Conservation (phyloP, 2,797 vertebrate species). For the Tapirus indicus region DNA sequence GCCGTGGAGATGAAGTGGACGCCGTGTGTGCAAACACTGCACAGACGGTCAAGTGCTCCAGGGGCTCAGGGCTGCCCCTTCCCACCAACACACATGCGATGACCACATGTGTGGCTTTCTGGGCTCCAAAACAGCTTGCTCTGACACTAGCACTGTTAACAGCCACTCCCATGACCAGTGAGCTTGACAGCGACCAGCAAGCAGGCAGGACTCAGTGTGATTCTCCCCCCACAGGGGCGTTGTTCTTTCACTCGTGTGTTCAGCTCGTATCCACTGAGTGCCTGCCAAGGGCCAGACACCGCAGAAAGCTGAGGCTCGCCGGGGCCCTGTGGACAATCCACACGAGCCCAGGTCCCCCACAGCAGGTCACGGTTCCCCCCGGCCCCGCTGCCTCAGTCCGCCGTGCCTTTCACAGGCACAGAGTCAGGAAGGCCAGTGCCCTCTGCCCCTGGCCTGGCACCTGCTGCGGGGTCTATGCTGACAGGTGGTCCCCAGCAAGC, state of each 20-base stretch:
- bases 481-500: background rate
- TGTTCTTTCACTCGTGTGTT: rapidly evolving
- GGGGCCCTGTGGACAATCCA: background rate
- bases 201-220: rapidly evolving
- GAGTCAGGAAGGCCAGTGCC: rapidly evolving
- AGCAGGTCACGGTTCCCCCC: rapidly evolving
- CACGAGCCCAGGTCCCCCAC: background rate
- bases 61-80: too few relatives aligned
- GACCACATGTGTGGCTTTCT: background rate
- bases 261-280: rapidly evolving
- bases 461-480: background rate
- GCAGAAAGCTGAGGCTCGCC: rapidly evolving
- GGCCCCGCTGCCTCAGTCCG: background rate
- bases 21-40: rapidly evolving
- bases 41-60: rapidly evolving
- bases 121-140: background rate
- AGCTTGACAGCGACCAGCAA: rapidly evolving
- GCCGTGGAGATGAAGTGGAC: background rate
- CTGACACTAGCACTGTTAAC: rapidly evolving
- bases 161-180: rapidly evolving
- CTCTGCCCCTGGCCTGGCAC: background rate
- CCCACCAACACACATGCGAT: rapidly evolving
- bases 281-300: rapidly evolving
- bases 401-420: background rate
- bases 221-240: rapidly evolving